Evolutionary conservation across 1,140 invertebrate genomes (phyloP), one percentile per base, ranked within the genome.

Genomic region (Orius insidiosus): DNA sequence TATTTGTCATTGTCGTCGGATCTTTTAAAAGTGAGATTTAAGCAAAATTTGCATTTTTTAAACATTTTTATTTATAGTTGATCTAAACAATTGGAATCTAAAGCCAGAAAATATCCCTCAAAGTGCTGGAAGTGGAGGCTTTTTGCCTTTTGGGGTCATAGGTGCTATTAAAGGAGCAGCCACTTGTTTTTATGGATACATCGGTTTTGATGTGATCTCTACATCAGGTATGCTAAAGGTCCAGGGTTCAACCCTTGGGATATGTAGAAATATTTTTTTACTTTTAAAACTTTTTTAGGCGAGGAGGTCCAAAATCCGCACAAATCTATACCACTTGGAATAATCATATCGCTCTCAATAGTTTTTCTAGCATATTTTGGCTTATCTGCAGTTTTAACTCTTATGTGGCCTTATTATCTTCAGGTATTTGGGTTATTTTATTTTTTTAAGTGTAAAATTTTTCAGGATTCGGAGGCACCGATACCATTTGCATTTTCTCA

Each of bases 351-450:
- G 0, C 65, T 95, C 18, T 64, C 78, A 0, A 72, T 85, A 24
- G 77, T 89, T 30, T 92, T 88, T 58, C 53, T 90, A 7, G 79
- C 85, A 0, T 94, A 94, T 60, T 89, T 85, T 64, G 79, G 84
- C 1, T 77, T 94, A 1, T 85, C 86, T 1, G 71, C 75, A 0
- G 77, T 94, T 2, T 64, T 94, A 1, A 95, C 90, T 0, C 74
- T 92, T 53, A 86, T 90, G 69, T 57, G 83, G 53, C 89, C 92
- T 0, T 96, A 94, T 56, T 95, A 84, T 57, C 65, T 77, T 37
- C 60, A 83, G 72, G 74, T 58, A 46, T 38, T n/a, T 38, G 13
- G 10, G n/a, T 9, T 24, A 30, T 51, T n/a, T 2, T 5, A 31
- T 49, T 19, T 14, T 13, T 13, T 30, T 40, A 10, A 9, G 8